Base-by-base conservation (phyloP, 2,888 invertebrate genomes). In the Athrips mouffetella region DNA sequence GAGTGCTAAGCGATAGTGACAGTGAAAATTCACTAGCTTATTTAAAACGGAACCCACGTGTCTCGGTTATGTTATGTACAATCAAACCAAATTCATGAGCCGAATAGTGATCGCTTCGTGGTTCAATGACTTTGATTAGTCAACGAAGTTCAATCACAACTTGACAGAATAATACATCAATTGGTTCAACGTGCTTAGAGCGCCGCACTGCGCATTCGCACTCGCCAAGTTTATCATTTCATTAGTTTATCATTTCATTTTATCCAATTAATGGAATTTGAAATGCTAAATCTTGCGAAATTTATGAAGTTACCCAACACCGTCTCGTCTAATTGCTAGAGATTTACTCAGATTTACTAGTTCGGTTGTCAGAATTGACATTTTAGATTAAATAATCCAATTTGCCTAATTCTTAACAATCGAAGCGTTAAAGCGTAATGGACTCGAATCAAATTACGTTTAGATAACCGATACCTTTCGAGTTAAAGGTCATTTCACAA, bases 331-430 rank as follows among this genome's bases (percentile, higher is more conserved):
- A 27, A 27, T 27, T 27, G 8, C 27, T 10, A 8, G n/a, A n/a
- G n/a, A n/a, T n/a, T n/a, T n/a, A n/a, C n/a, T n/a, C n/a, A n/a
- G 27, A 7, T 4, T 27, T 27, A 8, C 27, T 27, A 27, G 27
- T 5, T 8, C 8, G 27, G 4, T n/a, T n/a, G 27, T 27, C 10
- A 27, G n/a, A 27, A 27, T 5, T 27, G 7, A 5, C 20, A 31
- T 23, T 47, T 51, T 8, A 45, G 49, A 52, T 42, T 21, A 41
- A 27, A 5, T 27, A 27, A 54, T 49, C 55, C 37, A 45, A 47
- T 27, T 27, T 10, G 51, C 55, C 40, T 62, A 62, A 65, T 65
- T 62, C 8, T 27, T 8, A 27, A 27, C 27, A 27, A 8, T 27
- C 27, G 8, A 27, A 27, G 10, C n/a, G n/a, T n/a, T 8, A 27